Base-by-base conservation (phyloP, 2,797 vertebrate species). In the Chelon auratus region DNA sequence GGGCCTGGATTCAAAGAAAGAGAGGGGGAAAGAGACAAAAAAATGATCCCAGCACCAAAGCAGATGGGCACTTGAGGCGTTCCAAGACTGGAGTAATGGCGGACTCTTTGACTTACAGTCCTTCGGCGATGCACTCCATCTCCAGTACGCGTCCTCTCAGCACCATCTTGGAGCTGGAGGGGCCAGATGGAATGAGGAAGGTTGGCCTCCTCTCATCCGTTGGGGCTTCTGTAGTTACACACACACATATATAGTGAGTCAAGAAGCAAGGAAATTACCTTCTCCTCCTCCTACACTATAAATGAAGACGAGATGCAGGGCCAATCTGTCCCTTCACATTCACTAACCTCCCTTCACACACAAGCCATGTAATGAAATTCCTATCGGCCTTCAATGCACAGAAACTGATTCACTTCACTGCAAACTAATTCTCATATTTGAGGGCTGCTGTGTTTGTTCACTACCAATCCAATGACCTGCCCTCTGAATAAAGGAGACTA, bases 51-150 rank as follows among this genome's bases (percentile, higher is more conserved):
- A 62, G 52, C 63, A 72, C 57, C 74, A 2, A 18, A 77, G 72
- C 70, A 71, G 81, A 57, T 61, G 79, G 61, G 40, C 3, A 51
- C 70, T 80, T 1, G 10, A 77, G 50, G 52, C 61, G 47, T 53
- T 68, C 7, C 40, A 57, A 30, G 51, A 62, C n/a, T 43, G 36
- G 62, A 68, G 54, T 40, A 52, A 67, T 40, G 60, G 52, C 3
- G 1, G 22, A 67, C 59, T 67, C 65, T 76, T 58, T 69, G 55
- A 96, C 98, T 97, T 92, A 99, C 98, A 99, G 92, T 85, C 97
- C 97, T 81, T 97, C 97, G 39, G 97, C 96, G 6, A 99, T 97
- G 80, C 98, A 99, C 90, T 99, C 98, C 86, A 99, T 90, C 59
- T 97, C 93, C 88, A 99, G 95, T 59, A 95, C 90, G 59, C 96